These are phyloP conservation scores for Halocynthia roretzi DNA, from an alignment of 23 tunicate species.

Conservation along the genomic window DNA sequence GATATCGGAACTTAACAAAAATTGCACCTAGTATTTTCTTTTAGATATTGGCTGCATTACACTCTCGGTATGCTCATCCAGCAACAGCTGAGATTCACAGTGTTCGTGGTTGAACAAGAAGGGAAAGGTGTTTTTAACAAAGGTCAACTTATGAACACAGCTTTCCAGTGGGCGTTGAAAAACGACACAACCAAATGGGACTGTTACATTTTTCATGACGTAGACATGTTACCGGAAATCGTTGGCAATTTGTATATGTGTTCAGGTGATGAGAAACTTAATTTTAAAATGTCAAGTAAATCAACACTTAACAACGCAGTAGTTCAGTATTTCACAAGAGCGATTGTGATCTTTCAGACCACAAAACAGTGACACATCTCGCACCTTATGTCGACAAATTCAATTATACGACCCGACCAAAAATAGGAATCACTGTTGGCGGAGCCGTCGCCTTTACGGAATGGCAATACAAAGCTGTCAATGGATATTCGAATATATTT, in stretches of 20 bases:
- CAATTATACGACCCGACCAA: conserved; percentile 31
- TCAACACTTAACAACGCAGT: neutral
- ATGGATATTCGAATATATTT: conserved; percentile 63
- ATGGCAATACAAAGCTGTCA: conserved; percentile 57
- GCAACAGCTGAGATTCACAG: conserved; percentile 36
- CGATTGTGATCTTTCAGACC: conserved; percentile 15
- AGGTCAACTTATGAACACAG: conserved; percentile 75
- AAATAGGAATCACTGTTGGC: conserved; percentile 51
- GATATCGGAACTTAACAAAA: too few relatives aligned
- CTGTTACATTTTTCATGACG: conserved; percentile 57
- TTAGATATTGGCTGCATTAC: conserved; percentile 50
- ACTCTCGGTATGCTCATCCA: conserved; percentile 31
- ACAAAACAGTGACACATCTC: conserved; percentile 30
- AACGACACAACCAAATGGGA: conserved; percentile 19
- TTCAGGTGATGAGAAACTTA: conserved; percentile 16
- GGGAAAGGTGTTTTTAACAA: conserved; percentile 46
- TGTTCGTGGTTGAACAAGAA: conserved; percentile 55
- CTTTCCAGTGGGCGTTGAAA: conserved; percentile 34
- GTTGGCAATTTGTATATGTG: conserved; percentile 46
- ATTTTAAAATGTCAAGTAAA: neutral
- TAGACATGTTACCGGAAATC: conserved; percentile 54
- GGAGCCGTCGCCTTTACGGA: conserved; percentile 69
- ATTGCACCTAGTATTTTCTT: neutral
- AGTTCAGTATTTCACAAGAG: neutral
- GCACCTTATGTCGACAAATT: conserved; percentile 45